phyloP scores from a whole-genome alignment of 2,113 vertebrate species.

The Indicator indicator region DNA sequence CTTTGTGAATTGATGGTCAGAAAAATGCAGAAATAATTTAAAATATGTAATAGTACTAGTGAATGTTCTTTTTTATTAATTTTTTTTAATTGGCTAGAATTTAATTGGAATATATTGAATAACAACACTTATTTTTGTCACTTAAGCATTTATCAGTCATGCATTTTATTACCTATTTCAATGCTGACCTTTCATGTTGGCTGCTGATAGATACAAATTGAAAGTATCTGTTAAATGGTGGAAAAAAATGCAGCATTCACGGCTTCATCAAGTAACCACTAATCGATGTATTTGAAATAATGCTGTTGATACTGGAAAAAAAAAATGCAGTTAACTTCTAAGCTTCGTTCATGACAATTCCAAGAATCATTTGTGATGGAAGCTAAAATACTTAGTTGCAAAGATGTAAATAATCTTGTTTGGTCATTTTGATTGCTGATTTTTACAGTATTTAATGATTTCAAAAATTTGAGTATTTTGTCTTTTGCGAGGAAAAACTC shows the following conservation, averaged over 20 bases:
- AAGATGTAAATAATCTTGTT: not conserved
- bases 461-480: not conserved
- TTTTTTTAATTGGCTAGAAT: not conserved
- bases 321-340: not conserved
- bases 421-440: not conserved
- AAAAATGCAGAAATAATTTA: not conserved
- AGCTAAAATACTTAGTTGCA: not conserved
- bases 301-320: not conserved
- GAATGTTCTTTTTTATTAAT: not conserved
- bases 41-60: not conserved
- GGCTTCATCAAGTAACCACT: not conserved
- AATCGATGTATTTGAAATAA: not conserved
- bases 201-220: not conserved
- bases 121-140: not conserved
- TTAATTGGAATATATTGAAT: not conserved
- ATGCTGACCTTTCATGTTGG: not conserved
- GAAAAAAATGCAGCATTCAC: not conserved
- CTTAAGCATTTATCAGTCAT: not conserved
- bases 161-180: conserved; percentile 20
- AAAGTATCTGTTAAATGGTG: not conserved
- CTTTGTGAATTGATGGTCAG: not conserved
- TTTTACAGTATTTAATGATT: not conserved
- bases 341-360: not conserved
- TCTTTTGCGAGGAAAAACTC: not conserved
- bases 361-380: not conserved